Base-by-base conservation (phyloP, 2,113 vertebrate species). In the Onychostruthus taczanowskii region DNA sequence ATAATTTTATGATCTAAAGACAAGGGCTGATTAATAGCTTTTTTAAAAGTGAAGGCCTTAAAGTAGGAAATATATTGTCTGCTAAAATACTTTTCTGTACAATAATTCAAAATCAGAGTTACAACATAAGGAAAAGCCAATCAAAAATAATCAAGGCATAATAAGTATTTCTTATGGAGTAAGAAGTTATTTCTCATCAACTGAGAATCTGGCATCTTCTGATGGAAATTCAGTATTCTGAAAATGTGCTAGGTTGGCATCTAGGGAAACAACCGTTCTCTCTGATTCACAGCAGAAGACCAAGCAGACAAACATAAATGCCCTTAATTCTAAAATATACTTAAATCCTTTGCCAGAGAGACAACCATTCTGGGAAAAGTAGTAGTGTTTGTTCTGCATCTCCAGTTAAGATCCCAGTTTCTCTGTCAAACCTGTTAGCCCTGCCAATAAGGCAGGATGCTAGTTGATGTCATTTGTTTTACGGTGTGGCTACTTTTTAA, bases 1-100 rank as follows among this genome's bases (percentile, higher is more conserved):
- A 74, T 78, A 11, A 77, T 93, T 92, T 93, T 69, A 72, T 49
- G 30, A 92, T 92, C 62, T 86, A 81, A 73, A 87, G 81, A 70
- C 47, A 79, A 77, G 17, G 15, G 24, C 44, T 90, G 73, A 95
- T 77, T 61, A 80, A 86, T 50, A 95, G 49, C 63, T 63, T 78
- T 59, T 52, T 41, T 46, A 12, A 64, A 89, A 53, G 5, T 58
- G 22, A 87, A 77, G 16, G 33, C 24, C 35, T 83, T 86, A n/a
- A 84, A 85, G 59, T 52, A 68, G 16, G n/a, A 90, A 85, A 86
- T 81, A 88, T 0, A 56, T 27, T 39, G 16, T 63, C 84, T 95
- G 79, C 47, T 81, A 30, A 78, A 78, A 55, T 83, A 43, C 31
- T 39, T 87, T 90, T 50, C 69, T 35, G 13, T 50, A 80, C 35